Percentiles rank a stretch among this genome's conserved stretches.
phyloP scores from a whole-genome alignment of 2,113 vertebrate genomes.

The Mus spicilegus region DNA sequence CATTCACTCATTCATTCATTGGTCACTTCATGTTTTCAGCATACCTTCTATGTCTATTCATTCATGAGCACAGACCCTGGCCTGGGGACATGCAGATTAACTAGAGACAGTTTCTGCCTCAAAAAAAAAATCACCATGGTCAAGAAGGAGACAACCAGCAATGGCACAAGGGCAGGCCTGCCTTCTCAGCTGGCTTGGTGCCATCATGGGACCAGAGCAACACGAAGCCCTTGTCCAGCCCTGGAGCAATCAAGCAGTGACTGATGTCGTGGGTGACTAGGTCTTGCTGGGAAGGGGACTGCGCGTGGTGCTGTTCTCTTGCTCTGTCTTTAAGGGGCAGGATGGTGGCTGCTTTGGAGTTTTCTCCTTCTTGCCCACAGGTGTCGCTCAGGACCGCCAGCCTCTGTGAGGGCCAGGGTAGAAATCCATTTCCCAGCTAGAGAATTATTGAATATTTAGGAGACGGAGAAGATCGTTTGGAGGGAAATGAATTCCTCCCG shows the following conservation, averaged over 20 bases:
- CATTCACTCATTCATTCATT: not conserved
- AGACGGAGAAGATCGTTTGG: constrained; percentile 71
- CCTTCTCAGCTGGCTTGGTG: not conserved
- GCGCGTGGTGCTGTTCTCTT: rapidly evolving
- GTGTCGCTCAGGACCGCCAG: not conserved
- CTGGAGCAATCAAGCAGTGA: not conserved
- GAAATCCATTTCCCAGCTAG: constrained; percentile 70
- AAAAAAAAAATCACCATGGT: not conserved
- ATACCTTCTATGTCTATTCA: too few relatives aligned
- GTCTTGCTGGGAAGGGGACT: not conserved
- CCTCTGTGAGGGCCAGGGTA: not conserved
- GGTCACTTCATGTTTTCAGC: too few relatives aligned
- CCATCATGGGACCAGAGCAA: not conserved
- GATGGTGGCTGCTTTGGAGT: not conserved
- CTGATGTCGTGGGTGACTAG: not conserved
- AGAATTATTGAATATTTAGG: constrained; percentile 82
- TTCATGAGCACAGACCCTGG: not conserved
- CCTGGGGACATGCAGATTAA: not conserved
- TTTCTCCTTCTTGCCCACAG: not conserved
- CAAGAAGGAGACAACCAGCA: not conserved
- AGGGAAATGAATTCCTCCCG: constrained; percentile 80
- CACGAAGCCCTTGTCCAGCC: not conserved
- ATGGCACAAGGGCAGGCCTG: not conserved
- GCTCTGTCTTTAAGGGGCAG: not conserved
- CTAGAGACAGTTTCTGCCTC: not conserved